phyloP scores from a whole-genome alignment of 92 coral and sea anemone species.

The Porites divaricata region DNA sequence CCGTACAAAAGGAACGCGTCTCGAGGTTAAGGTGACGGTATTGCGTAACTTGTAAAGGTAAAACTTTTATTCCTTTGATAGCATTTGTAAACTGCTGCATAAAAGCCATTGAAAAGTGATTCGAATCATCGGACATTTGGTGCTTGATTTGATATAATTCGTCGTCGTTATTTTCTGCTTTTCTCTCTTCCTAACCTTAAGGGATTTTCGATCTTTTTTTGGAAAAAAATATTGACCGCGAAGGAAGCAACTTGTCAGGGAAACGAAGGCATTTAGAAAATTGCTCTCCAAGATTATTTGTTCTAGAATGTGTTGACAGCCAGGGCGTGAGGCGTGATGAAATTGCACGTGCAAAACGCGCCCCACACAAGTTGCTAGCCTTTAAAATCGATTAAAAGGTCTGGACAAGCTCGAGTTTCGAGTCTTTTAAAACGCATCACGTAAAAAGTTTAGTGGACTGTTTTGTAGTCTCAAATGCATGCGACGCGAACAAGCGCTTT shows the following conservation, averaged over 20 bases:
- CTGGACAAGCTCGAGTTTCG: background rate
- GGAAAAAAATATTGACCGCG: slow-evolving; percentile 18
- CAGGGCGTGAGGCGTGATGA: slow-evolving; percentile 84
- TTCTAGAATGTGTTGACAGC: slow-evolving; percentile 84
- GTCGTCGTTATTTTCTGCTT: background rate
- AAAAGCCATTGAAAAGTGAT: slow-evolving; percentile 23
- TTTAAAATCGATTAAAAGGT: slow-evolving; percentile 35
- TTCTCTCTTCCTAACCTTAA: slow-evolving; percentile 1
- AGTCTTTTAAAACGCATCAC: slow-evolving; percentile 18
- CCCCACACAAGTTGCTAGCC: slow-evolving; percentile 41
- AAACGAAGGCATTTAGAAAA: slow-evolving; percentile 76
- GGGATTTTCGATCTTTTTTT: background rate
- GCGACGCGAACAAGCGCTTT: slow-evolving; percentile 16
- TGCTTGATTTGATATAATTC: slow-evolving; percentile 8
- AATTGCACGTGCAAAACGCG: slow-evolving; percentile 51
- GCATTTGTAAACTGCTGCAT: slow-evolving; percentile 6
- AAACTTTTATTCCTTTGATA: slow-evolving; percentile 31
- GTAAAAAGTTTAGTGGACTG: background rate
- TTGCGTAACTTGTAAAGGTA: slow-evolving; percentile 28
- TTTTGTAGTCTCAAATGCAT: slow-evolving; percentile 10
- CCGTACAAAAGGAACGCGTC: background rate
- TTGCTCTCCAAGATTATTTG: slow-evolving; percentile 76
- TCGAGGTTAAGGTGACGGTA: slow-evolving; percentile 22
- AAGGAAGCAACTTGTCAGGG: slow-evolving; percentile 44
- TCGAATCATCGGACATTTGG: slow-evolving; percentile 22